These are phyloP conservation scores for Solenodon paradoxus DNA, from an alignment of 2,113 vertebrate genomes.

Conservation along the genomic window DNA sequence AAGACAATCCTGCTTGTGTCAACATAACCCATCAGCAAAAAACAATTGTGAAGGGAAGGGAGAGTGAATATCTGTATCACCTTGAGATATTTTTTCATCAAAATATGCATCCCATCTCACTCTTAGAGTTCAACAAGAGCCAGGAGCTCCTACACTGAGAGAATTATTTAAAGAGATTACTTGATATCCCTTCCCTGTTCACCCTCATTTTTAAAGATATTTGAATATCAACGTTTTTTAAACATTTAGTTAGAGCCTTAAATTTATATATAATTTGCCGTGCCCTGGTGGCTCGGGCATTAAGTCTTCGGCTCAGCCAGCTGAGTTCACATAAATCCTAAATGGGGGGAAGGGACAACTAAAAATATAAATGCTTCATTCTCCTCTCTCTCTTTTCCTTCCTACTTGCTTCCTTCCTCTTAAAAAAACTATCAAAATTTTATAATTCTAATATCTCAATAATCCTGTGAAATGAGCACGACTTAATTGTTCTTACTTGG, in stretches of 20 bases:
- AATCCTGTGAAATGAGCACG: not conserved
- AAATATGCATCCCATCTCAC: too few species aligned
- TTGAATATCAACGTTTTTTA: not conserved
- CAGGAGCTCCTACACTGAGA: not conserved
- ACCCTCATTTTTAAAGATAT: conserved; percentile 17
- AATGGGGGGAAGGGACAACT: too few species aligned
- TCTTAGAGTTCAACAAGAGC: too few species aligned
- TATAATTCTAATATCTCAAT: not conserved
- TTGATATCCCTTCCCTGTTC: not conserved
- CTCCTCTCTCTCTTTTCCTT: too few species aligned
- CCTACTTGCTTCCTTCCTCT: too few species aligned
- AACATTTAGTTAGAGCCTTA: not conserved
- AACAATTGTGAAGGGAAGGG: not conserved
- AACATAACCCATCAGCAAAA: conserved; percentile 20
- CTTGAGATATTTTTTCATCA: not conserved
- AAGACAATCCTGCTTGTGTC: not conserved
- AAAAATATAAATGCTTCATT: too few species aligned
- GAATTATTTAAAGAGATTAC: not conserved
- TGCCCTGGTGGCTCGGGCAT: too few species aligned
- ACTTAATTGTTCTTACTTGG: not conserved
- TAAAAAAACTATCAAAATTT: too few species aligned
- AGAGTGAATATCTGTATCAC: not conserved
- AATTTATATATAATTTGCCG: not conserved
- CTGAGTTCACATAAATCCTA: too few species aligned
- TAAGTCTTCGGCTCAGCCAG: too few species aligned